Evolutionary conservation across 1,140 invertebrate species (phyloP).

Genomic region (Drosophila oshimai): DNA sequence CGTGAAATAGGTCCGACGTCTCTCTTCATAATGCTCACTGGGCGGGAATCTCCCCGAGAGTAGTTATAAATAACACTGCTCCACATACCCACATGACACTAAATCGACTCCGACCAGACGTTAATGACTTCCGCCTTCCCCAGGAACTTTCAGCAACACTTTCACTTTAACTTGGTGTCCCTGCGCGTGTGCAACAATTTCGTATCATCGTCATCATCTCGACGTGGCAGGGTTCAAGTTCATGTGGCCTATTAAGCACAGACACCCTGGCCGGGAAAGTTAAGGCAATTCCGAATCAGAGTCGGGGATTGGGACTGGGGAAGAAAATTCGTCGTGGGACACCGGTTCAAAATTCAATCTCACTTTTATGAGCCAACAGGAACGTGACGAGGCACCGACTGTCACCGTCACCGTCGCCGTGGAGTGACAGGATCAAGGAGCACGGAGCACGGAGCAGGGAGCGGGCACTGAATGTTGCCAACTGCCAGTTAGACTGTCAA

Average conservation of each 20-base stretch:
- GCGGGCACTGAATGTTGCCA: conserved; percentile 41
- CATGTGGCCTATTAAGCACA: conserved; percentile 68
- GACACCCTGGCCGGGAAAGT: conserved; percentile 52
- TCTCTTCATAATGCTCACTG: conserved; percentile 18
- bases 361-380: conserved; percentile 73
- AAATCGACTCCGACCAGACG: conserved; percentile 26
- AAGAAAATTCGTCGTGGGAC: conserved; percentile 30
- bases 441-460: conserved; percentile 1
- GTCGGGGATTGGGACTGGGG: background rate
- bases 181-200: conserved; percentile 61
- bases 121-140: conserved; percentile 67
- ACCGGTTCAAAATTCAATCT: conserved; percentile 77
- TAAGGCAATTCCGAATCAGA: conserved; percentile 38
- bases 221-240: conserved; percentile 57
- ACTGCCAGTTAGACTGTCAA: conserved; percentile 57
- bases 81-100: conserved; percentile 1
- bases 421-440: conserved; percentile 44
- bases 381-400: conserved; percentile 74
- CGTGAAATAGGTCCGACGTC: conserved; percentile 4
- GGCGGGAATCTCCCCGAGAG: conserved; percentile 8
- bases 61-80: conserved; percentile 30
- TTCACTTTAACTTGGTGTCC: conserved; percentile 32
- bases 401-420: conserved; percentile 29
- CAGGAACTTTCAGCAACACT: conserved; percentile 50
- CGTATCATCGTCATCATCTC: conserved; percentile 18